Evolutionary conservation across 1,140 invertebrate genomes (phyloP).

Genomic region (Drosophila parabipectinata): DNA sequence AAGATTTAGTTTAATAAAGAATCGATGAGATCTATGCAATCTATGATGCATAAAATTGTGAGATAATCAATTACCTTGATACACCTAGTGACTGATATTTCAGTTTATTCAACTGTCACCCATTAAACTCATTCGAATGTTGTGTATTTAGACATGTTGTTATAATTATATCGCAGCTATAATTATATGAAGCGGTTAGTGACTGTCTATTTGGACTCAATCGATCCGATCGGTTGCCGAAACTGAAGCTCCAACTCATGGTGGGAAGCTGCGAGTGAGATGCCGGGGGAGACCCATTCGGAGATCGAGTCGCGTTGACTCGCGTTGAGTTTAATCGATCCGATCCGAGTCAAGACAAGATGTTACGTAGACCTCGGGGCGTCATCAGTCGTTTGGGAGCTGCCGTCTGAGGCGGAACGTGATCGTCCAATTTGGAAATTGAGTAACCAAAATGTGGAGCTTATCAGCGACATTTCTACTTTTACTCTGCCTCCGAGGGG

Average conservation of each 20-base stretch:
- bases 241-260: constrained; percentile 7
- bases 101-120: constrained; percentile 12
- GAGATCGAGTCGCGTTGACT: constrained; percentile 12
- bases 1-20: constrained; percentile 22
- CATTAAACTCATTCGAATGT: background rate
- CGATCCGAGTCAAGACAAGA: constrained; percentile 19
- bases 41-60: background rate
- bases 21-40: background rate
- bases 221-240: constrained; percentile 3
- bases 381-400: constrained; percentile 37
- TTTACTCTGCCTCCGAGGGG: constrained; percentile 38
- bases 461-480: constrained; percentile 65
- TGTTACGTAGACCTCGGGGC: constrained; percentile 32
- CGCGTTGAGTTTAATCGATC: background rate
- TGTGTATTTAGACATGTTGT: constrained; percentile 12
- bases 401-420: constrained; percentile 24
- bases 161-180: constrained; percentile 22
- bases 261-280: constrained; percentile 7
- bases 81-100: background rate
- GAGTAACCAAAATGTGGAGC: constrained; percentile 45
- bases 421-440: constrained; percentile 15
- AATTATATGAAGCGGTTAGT: constrained; percentile 8
- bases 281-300: constrained; percentile 6
- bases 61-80: constrained; percentile 13
- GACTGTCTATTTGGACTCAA: constrained; percentile 22